A percentile compares a stretch with the other conserved stretches of the same genome.
These are phyloP conservation scores for Eupithecia vulgata DNA, from an alignment of 2,888 invertebrate species.

Conservation along the genomic window DNA sequence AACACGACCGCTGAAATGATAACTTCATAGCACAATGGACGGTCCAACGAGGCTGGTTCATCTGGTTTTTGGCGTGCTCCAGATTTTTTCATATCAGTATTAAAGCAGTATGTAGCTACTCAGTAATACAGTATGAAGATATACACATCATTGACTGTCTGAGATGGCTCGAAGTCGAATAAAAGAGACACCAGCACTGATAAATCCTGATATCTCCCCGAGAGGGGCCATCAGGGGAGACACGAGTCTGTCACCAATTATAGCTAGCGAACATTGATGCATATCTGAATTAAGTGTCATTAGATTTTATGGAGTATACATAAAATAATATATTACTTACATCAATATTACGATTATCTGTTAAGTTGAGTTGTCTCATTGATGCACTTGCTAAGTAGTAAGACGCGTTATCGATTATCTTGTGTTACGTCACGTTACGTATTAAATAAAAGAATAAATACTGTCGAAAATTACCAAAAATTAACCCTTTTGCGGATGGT, in stretches of 20 bases:
- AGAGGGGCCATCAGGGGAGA: too few species aligned
- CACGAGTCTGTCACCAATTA: too few species aligned
- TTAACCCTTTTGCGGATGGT: too few species aligned
- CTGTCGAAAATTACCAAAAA: background rate
- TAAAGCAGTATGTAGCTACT: background rate
- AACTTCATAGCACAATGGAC: constrained; percentile 39
- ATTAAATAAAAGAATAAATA: background rate
- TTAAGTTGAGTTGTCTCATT: too few species aligned
- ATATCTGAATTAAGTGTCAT: background rate
- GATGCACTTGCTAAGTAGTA: too few species aligned
- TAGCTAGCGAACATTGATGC: background rate
- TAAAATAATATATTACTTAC: too few species aligned
- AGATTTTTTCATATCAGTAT: constrained; percentile 7
- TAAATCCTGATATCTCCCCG: too few species aligned
- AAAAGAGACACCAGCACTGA: too few species aligned
- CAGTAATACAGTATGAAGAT: background rate
- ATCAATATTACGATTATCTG: too few species aligned
- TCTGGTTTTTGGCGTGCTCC: constrained; percentile 23
- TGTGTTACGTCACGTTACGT: too few species aligned
- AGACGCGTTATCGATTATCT: too few species aligned
- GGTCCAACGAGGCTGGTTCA: constrained; percentile 19
- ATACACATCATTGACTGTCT: background rate
- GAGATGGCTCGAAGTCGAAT: background rate
- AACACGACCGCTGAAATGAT: constrained; percentile 43
- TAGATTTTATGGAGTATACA: background rate